A percentile compares a stretch with the other conserved stretches of the same genome.
Evolutionary conservation across 2,113 vertebrate genomes (phyloP).

Genomic region (Pseudorhombus dupliciocellatus): DNA sequence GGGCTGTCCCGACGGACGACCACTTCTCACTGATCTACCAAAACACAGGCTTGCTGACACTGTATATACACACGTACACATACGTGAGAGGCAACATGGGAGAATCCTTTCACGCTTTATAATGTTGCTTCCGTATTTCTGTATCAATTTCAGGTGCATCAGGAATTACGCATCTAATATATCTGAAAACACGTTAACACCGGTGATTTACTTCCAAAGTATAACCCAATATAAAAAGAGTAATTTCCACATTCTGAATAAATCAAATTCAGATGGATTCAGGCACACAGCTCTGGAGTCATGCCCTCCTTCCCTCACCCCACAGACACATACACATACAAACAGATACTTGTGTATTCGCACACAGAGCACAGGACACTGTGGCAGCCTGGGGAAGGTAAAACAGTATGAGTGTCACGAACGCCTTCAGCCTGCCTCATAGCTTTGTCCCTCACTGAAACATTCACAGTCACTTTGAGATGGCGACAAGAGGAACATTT

Average conservation of each 20-base stretch:
- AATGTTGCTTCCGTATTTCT: slow-evolving; percentile 14
- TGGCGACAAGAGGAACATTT: slow-evolving; percentile 63
- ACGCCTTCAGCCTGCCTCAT: slow-evolving; percentile 22
- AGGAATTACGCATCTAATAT: not conserved
- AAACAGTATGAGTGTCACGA: slow-evolving; percentile 43
- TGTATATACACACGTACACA: slow-evolving; percentile 35
- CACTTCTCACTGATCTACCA: slow-evolving; percentile 72
- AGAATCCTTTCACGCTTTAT: slow-evolving; percentile 20
- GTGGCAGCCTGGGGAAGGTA: slow-evolving; percentile 20
- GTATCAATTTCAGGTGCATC: not conserved
- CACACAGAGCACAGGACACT: slow-evolving; percentile 19
- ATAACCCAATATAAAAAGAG: not conserved
- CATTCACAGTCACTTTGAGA: slow-evolving; percentile 50
- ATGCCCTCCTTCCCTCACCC: not conserved
- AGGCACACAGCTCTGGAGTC: not conserved
- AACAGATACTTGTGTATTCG: slow-evolving; percentile 7
- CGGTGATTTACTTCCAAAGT: not conserved
- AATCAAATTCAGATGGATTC: slow-evolving; percentile 8
- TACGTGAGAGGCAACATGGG: slow-evolving; percentile 28
- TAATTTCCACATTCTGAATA: not conserved
- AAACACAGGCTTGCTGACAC: slow-evolving; percentile 60
- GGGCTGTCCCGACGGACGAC: slow-evolving; percentile 60
- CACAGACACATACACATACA: not conserved
- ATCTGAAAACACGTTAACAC: not conserved
- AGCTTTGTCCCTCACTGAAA: slow-evolving; percentile 46